Percentiles rank a stretch among this genome's conserved stretches.
phyloP scores from a whole-genome alignment of 2,113 vertebrate genomes.

The Chelonoidis abingdonii region DNA sequence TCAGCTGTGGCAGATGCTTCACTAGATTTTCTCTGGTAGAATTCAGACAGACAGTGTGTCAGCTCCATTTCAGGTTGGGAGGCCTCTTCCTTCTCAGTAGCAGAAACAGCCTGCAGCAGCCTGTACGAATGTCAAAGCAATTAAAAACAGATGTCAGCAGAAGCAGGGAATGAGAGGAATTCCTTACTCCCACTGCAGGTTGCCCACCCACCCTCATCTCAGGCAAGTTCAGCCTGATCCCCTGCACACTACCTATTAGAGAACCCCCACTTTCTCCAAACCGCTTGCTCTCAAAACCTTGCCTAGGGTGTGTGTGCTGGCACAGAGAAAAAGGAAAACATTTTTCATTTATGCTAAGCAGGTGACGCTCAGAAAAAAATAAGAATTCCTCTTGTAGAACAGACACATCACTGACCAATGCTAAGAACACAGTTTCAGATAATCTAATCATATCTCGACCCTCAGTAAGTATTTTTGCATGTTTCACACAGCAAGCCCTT shows the following conservation, averaged over 20 bases:
- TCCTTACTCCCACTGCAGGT: not conserved
- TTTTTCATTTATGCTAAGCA: not conserved
- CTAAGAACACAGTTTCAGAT: not conserved
- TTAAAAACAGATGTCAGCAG: not conserved
- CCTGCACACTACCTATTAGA: not conserved
- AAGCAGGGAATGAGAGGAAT: not conserved
- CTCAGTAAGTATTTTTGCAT: not conserved
- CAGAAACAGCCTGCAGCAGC: constrained; percentile 83
- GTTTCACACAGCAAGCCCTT: not conserved
- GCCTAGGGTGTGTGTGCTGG: not conserved
- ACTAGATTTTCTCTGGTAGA: constrained; percentile 85
- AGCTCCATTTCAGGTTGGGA: constrained; percentile 81
- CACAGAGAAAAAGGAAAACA: not conserved
- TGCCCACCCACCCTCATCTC: not conserved
- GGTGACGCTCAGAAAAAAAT: not conserved
- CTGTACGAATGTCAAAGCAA: constrained; percentile 64
- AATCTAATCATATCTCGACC: not conserved
- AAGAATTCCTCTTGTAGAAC: not conserved
- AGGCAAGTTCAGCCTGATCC: not conserved
- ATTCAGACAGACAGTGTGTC: constrained; percentile 81
- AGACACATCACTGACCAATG: not conserved
- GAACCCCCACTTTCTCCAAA: not conserved
- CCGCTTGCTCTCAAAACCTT: not conserved
- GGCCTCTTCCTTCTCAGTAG: constrained; percentile 56
- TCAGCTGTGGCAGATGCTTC: constrained; percentile 54